These are phyloP conservation scores for Drosophila peninsularis DNA, from an alignment of 2,888 invertebrate species.

Conservation along the genomic window DNA sequence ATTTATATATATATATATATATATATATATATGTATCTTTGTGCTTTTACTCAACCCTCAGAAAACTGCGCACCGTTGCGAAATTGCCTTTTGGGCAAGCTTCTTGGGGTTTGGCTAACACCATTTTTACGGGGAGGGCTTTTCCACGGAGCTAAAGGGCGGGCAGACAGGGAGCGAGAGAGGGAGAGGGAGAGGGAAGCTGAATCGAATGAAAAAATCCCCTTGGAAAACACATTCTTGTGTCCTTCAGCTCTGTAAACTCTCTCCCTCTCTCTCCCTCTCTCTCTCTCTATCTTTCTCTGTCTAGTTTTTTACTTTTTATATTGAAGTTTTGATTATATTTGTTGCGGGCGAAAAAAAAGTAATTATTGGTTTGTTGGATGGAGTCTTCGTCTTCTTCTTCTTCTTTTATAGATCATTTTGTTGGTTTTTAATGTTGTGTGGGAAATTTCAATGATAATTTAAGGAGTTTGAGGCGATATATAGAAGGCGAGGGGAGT, in stretches of 20 bases:
- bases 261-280: not conserved
- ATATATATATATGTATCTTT: not conserved
- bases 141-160: not conserved
- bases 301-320: not conserved
- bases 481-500: no score
- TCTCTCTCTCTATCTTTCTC: not conserved
- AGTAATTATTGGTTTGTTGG: slow-evolving; percentile 3
- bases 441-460: slow-evolving; percentile 9
- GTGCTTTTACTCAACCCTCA: slow-evolving; percentile 15
- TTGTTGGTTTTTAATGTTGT: slow-evolving; percentile 7
- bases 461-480: not conserved
- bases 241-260: slow-evolving; percentile 6
- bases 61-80: slow-evolving; percentile 55
- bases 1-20: not conserved
- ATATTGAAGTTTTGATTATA: slow-evolving; percentile 10
- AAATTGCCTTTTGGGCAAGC: slow-evolving; percentile 58
- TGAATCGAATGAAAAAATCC: slow-evolving; percentile 12
- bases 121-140: slow-evolving; percentile 9
- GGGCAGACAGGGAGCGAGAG: not conserved
- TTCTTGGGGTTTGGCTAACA: slow-evolving; percentile 10
- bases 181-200: slow-evolving; percentile 1
- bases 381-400: not conserved
- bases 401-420: not conserved
- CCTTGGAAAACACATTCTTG: not conserved
- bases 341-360: not conserved